phyloP scores from a whole-genome alignment of 2,888 invertebrate species.

The Lymantria monacha region DNA sequence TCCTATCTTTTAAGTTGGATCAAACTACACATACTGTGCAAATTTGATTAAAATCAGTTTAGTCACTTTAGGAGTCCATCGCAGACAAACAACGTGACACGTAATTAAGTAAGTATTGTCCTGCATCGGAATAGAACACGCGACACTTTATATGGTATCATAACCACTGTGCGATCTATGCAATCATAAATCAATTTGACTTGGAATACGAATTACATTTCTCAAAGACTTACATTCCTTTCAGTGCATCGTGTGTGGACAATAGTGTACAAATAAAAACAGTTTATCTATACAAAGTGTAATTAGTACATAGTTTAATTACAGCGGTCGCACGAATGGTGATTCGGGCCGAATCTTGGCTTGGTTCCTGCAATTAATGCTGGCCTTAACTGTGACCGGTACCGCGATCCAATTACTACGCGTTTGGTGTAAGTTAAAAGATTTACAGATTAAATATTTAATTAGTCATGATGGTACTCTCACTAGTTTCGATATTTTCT shows the following conservation, averaged over 20 bases:
- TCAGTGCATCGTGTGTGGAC: not conserved
- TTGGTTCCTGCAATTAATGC: conserved; percentile 68
- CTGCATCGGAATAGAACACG: too few relatives aligned
- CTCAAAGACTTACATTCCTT: not conserved
- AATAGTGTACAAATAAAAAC: conserved; percentile 51
- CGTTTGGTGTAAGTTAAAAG: conserved; percentile 32
- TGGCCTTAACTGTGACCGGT: conserved; percentile 59
- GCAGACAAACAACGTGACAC: too few relatives aligned
- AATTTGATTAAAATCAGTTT: too few relatives aligned
- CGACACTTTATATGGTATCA: too few relatives aligned
- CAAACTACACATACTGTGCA: too few relatives aligned
- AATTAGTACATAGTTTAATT: conserved; percentile 77
- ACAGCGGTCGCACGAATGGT: conserved; percentile 48
- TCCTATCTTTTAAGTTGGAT: too few relatives aligned
- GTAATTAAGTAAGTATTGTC: too few relatives aligned
- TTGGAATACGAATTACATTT: too few relatives aligned
- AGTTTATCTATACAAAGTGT: conserved; percentile 62
- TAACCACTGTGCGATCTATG: too few relatives aligned
- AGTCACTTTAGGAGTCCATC: too few relatives aligned
- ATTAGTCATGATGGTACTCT: conserved; percentile 3
- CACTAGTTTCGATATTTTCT: not conserved
- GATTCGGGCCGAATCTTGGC: conserved; percentile 70
- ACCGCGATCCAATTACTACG: conserved; percentile 64
- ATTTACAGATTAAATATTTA: not conserved
- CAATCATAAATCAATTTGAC: too few relatives aligned